Percentiles rank a stretch among this genome's conserved stretches.
These are phyloP conservation scores for Alcedo atthis DNA, from an alignment of 2,797 vertebrate genomes.

Conservation along the genomic window DNA sequence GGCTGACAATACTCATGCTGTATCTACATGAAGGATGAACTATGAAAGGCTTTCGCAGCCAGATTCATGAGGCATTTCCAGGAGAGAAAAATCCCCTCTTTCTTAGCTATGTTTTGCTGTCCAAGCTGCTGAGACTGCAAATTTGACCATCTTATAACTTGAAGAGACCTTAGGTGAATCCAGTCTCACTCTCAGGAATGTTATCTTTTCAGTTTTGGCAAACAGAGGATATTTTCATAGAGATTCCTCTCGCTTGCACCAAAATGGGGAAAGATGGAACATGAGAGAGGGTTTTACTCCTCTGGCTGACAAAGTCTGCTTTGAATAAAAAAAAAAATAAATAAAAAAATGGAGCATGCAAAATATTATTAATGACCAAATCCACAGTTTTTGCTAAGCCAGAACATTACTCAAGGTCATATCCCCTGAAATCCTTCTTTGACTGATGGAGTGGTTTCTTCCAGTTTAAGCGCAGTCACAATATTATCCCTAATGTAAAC, in stretches of 20 bases:
- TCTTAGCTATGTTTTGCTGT: slow-evolving; percentile 12
- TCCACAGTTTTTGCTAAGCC: slow-evolving; percentile 40
- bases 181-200: slow-evolving; percentile 47
- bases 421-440: slow-evolving; percentile 54
- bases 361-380: slow-evolving; percentile 66
- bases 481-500: slow-evolving; percentile 53
- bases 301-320: slow-evolving; percentile 39
- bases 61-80: neutral
- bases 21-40: neutral
- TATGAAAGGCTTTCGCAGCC: neutral
- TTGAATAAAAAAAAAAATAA: slow-evolving; percentile 23
- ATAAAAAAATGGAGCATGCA: neutral
- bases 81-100: slow-evolving; percentile 2
- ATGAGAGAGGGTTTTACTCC: slow-evolving; percentile 11
- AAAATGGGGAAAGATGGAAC: slow-evolving; percentile 31
- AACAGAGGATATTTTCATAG: slow-evolving; percentile 41
- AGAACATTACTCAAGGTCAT: slow-evolving; percentile 39
- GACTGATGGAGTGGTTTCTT: slow-evolving; percentile 56
- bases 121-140: slow-evolving; percentile 38
- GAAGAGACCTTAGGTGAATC: slow-evolving; percentile 54
- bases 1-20: neutral
- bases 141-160: slow-evolving; percentile 5
- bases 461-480: slow-evolving; percentile 47
- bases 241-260: slow-evolving; percentile 37
- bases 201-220: slow-evolving; percentile 66